phyloP scores from a whole-genome alignment of 1,140 invertebrate species.

The fruit fly (Drosophila melanogaster) region DNA sequence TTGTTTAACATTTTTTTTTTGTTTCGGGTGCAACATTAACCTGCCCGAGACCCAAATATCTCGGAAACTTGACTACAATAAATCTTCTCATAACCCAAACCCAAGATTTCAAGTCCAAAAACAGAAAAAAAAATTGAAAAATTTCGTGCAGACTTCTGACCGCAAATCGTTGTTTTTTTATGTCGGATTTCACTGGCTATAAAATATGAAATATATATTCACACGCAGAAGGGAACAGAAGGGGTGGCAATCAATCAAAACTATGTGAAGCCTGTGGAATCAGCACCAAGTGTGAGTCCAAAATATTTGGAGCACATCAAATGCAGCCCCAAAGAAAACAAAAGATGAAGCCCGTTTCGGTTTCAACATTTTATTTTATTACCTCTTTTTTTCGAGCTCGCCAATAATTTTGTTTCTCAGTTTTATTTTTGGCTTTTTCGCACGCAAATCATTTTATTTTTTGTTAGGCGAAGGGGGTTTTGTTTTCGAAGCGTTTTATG shows the following conservation, averaged over 20 bases:
- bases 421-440: slow-evolving; percentile 61
- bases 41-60: slow-evolving; percentile 44
- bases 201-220: slow-evolving; percentile 81
- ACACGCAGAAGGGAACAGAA: slow-evolving; percentile 53
- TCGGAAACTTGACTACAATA: slow-evolving; percentile 58
- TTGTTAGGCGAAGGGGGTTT: slow-evolving; percentile 12
- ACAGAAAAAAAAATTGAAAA: slow-evolving; percentile 55
- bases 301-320: slow-evolving; percentile 80
- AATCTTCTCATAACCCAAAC: slow-evolving; percentile 61
- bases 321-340: slow-evolving; percentile 55
- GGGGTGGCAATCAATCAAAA: slow-evolving; percentile 73
- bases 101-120: slow-evolving; percentile 21
- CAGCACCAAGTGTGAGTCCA: slow-evolving; percentile 67
- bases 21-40: slow-evolving; percentile 2
- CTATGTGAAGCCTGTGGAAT: slow-evolving; percentile 65
- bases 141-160: slow-evolving; percentile 73
- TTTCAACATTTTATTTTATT: slow-evolving; percentile 20
- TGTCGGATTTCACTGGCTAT: slow-evolving; percentile 44
- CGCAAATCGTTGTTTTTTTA: slow-evolving; percentile 56
- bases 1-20: slow-evolving; percentile 2
- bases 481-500: slow-evolving; percentile 36
- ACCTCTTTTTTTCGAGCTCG: slow-evolving; percentile 32
- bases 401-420: slow-evolving; percentile 18
- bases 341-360: slow-evolving; percentile 31
- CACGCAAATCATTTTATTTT: slow-evolving; percentile 72